Evolutionary conservation across 2,113 vertebrate genomes (phyloP), one percentile per base, ranked within the genome.

Genomic region (Callorhinus ursinus): DNA sequence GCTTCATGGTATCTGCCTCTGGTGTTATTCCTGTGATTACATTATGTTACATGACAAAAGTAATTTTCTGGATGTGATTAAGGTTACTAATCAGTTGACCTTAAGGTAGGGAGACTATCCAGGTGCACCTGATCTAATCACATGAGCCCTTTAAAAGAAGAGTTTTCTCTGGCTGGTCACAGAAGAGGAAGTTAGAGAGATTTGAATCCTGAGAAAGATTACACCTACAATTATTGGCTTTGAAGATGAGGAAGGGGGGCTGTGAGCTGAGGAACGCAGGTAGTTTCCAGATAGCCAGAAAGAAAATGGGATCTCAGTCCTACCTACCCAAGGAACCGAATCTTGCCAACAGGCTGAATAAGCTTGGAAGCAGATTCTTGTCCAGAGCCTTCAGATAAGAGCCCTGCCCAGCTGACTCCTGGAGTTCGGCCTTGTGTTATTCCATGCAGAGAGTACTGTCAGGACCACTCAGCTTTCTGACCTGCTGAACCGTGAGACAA

Each of bases 1-100:
- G 46, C 5, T 67, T 33, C 49, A 12, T 19, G 28, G 57, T 51
- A 28, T 63, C 69, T 79, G 14, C 74, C 31, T 24, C 24, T 26
- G 28, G 15, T 6, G 10, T n/a, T 55, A 72, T 46, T 72, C 31
- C 67, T 61, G 18, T 88, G 71, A 88, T 72, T 57, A 71, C 26
- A 12, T 79, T 91, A 81, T 55, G 21, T 77, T 53, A 46, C 12
- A 14, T 21, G 51, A 39, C 39, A 80, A 96, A 93, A 80, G 21
- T 57, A n/a, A 79, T 72, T 53, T 94, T 92, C 67, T 36, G 72
- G 36, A 33, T 81, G 55, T 67, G 57, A 63, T 92, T 88, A 96
- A 94, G 53, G 16, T 80, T 74, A 67, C 33, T 86, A 93, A 76
- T 83, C 36, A 85, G 33, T 42, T 80, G 57, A 57, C 33, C 12